Percentiles rank a stretch among this genome's conserved stretches.
Evolutionary conservation across 2,888 invertebrate species (phyloP).

Genomic region (Rhodophaea formosa): DNA sequence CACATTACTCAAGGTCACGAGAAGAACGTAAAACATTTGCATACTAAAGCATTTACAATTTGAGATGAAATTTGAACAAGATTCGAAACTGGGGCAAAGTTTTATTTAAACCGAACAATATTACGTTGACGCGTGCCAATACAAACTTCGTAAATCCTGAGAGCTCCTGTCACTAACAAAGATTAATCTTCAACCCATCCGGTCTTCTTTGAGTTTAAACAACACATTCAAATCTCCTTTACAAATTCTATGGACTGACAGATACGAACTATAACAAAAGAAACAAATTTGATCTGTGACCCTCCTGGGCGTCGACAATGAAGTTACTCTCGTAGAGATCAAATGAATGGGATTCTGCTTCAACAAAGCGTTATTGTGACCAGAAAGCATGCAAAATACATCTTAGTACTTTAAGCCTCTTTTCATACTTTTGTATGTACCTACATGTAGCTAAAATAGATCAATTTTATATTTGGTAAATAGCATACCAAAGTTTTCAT

Average conservation of each 20-base stretch:
- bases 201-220: constrained; percentile 27
- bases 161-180: constrained; percentile 32
- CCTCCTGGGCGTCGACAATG: constrained; percentile 33
- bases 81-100: constrained; percentile 1
- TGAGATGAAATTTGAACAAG: constrained; percentile 1
- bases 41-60: not conserved
- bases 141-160: constrained; percentile 25
- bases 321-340: constrained; percentile 31
- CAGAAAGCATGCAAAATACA: not conserved
- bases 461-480: no score
- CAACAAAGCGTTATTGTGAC: constrained; percentile 14
- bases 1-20: constrained; percentile 15
- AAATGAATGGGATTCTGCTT: constrained; percentile 30
- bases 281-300: constrained; percentile 41
- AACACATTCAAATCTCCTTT: constrained; percentile 35
- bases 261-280: constrained; percentile 41
- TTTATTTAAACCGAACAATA: constrained; percentile 17
- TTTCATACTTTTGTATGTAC: not conserved
- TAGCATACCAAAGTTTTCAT: not conserved
- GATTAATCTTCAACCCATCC: constrained; percentile 34
- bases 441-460: not conserved
- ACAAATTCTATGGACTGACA: constrained; percentile 39
- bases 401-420: not conserved
- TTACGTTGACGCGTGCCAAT: not conserved
- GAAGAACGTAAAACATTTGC: constrained; percentile 20